Evolutionary conservation across 2,797 vertebrate genomes (phyloP).

Genomic region (Sebastes vulpes): DNA sequence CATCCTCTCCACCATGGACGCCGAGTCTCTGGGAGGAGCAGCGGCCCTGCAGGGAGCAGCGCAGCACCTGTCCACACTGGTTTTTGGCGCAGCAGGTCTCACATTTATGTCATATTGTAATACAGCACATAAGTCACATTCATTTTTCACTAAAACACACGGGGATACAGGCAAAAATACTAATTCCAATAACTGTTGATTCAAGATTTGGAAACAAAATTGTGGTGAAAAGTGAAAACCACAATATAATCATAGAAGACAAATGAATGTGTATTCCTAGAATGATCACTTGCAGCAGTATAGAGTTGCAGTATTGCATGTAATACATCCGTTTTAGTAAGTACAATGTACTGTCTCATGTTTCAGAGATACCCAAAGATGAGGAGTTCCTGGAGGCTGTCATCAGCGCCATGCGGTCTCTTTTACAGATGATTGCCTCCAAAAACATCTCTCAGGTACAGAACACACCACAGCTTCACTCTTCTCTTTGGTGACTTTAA

Average conservation of each 20-base stretch:
- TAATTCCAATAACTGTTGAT: background rate
- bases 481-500: background rate
- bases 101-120: background rate
- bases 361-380: slow-evolving; percentile 89
- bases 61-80: slow-evolving; percentile 90
- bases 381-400: slow-evolving; percentile 95
- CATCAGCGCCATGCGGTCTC: slow-evolving; percentile 93
- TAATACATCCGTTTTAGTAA: background rate
- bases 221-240: background rate
- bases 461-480: slow-evolving; percentile 4
- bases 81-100: slow-evolving; percentile 88
- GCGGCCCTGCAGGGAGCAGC: slow-evolving; percentile 90
- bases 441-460: slow-evolving; percentile 94
- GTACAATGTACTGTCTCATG: background rate
- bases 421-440: slow-evolving; percentile 93
- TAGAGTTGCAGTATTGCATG: background rate
- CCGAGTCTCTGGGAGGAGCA: slow-evolving; percentile 91
- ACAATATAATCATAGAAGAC: background rate
- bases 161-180: background rate
- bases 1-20: slow-evolving; percentile 91
- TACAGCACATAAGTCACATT: background rate
- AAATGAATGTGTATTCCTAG: background rate
- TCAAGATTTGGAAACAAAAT: background rate
- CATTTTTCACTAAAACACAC: background rate
- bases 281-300: background rate